phyloP scores from a whole-genome alignment of 2,888 invertebrate genomes.

The Aporophyla lueneburgensis region DNA sequence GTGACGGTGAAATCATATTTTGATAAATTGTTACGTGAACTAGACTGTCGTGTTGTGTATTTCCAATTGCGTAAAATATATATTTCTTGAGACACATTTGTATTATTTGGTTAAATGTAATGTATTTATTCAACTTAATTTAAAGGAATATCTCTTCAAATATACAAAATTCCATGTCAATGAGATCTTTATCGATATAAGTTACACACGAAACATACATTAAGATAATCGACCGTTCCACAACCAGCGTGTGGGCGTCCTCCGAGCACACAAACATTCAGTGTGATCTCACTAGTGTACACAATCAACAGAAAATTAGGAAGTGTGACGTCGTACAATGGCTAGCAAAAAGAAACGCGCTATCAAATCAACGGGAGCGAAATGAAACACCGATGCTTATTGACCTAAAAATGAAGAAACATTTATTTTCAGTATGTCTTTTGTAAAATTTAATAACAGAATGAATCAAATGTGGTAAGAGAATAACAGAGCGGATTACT shows the following conservation, averaged over 20 bases:
- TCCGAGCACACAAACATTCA: conserved; percentile 44
- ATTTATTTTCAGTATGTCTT: conserved; percentile 93
- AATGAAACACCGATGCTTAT: conserved; percentile 91
- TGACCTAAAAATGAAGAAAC: conserved; percentile 94
- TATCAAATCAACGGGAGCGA: conserved; percentile 62
- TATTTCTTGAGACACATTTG: background rate
- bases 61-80: conserved; percentile 11
- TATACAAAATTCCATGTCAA: conserved; percentile 47
- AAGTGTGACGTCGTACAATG: conserved; percentile 19
- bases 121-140: conserved; percentile 38
- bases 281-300: conserved; percentile 22
- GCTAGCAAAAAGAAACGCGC: conserved; percentile 37
- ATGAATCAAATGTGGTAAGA: conserved; percentile 89
- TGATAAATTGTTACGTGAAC: background rate
- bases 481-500: conserved; percentile 89
- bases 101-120: conserved; percentile 26
- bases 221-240: conserved; percentile 33
- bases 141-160: conserved; percentile 50
- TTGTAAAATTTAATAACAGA: conserved; percentile 92
- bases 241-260: conserved; percentile 40
- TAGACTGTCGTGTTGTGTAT: background rate
- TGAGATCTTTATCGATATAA: conserved; percentile 60
- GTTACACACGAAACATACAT: conserved; percentile 46
- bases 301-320: conserved; percentile 32
- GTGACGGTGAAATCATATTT: background rate